Percentiles rank a stretch among this genome's conserved stretches.
phyloP scores from a whole-genome alignment of 2,113 vertebrate genomes.

The Tricholaema leucomelas region DNA sequence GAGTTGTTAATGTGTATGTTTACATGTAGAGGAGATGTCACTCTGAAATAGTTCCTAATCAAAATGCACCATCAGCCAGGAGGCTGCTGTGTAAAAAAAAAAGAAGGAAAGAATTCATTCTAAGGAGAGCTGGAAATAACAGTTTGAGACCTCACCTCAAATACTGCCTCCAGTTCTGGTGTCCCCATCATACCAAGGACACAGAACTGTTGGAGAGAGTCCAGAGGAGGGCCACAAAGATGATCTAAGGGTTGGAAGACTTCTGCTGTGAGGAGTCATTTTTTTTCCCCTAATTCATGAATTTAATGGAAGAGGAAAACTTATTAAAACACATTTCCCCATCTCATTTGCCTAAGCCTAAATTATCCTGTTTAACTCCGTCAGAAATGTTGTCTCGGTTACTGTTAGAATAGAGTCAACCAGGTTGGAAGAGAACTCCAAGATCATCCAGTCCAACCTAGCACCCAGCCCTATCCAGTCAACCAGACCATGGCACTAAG shows the following conservation, averaged over 20 bases:
- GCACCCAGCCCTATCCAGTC: no score
- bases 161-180: no score
- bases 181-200: no score
- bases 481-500: no score
- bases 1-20: neutral
- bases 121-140: neutral
- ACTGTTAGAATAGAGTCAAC: no score
- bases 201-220: no score
- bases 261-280: neutral
- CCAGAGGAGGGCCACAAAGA: no score
- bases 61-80: neutral
- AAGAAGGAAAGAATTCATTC: slow-evolving; percentile 1
- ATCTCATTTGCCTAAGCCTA: slow-evolving; percentile 21
- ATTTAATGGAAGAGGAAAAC: slow-evolving; percentile 23
- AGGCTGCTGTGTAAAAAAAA: neutral
- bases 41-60: slow-evolving; percentile 11
- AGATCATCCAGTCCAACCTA: no score
- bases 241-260: no score
- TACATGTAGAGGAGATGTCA: neutral
- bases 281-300: slow-evolving; percentile 9
- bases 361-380: neutral
- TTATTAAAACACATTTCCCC: slow-evolving; percentile 1
- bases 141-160: neutral
- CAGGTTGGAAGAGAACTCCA: no score
- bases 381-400: neutral